phyloP scores from a whole-genome alignment of 2,113 vertebrate genomes.

The Ellobius talpinus region DNA sequence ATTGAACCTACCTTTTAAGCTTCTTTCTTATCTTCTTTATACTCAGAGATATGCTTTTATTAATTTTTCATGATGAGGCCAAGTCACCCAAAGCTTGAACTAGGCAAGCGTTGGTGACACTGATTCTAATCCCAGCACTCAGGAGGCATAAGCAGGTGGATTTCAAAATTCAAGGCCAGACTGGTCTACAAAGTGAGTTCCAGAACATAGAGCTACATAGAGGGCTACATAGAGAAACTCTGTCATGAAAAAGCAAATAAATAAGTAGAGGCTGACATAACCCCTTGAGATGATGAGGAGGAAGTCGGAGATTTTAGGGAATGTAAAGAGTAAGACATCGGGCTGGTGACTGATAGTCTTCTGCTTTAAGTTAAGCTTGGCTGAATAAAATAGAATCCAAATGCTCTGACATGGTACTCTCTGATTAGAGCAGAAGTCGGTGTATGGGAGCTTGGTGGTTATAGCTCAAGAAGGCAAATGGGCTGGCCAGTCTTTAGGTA shows the following conservation, averaged over 20 bases:
- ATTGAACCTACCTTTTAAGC: conserved; percentile 17
- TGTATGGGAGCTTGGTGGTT: conserved; percentile 1
- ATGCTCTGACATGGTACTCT: not conserved
- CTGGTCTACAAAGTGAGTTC: not conserved
- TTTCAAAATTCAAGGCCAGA: not conserved
- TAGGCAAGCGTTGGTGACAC: not conserved
- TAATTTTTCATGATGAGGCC: conserved; percentile 11
- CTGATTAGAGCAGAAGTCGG: not conserved
- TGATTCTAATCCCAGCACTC: not conserved
- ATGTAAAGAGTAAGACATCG: conserved; percentile 13
- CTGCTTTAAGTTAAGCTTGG: not conserved
- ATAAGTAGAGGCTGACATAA: not conserved
- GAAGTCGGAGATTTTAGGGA: not conserved
- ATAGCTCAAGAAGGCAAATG: not conserved
- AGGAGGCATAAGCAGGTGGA: not conserved
- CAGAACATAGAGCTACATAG: not conserved
- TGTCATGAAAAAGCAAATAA: not conserved
- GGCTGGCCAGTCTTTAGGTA: not conserved
- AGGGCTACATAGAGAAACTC: not conserved
- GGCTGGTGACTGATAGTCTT: not conserved
- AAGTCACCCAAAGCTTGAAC: not conserved
- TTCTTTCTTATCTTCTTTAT: conserved; percentile 51
- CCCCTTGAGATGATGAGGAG: conserved; percentile 2
- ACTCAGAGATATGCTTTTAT: conserved; percentile 49
- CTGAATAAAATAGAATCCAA: not conserved